Conservation (phyloP, 2,888 invertebrate species). For the Hirtodrosophila cameraria region DNA sequence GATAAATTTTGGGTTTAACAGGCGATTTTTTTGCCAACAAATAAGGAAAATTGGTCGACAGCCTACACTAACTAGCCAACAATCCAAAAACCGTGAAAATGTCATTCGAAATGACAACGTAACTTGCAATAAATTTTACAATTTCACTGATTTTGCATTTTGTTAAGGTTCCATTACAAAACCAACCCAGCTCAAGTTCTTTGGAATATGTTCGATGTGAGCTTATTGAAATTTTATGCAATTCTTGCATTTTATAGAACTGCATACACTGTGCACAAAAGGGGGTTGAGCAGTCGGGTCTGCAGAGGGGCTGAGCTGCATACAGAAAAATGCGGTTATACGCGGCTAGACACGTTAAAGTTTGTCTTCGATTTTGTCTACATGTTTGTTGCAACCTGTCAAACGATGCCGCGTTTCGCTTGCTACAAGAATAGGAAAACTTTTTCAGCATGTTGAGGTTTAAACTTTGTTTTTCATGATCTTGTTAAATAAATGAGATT, state of each 20-base stretch:
- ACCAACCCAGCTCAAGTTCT: background rate
- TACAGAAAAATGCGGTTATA: background rate
- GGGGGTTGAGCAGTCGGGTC: too few species aligned
- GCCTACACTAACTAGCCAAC: too few species aligned
- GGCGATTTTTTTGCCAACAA: background rate
- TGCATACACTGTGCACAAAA: slow-evolving; percentile 8
- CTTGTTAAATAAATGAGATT: background rate
- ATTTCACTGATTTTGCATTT: slow-evolving; percentile 61
- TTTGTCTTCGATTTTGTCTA: slow-evolving; percentile 24
- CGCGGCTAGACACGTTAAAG: slow-evolving; percentile 4
- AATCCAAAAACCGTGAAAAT: slow-evolving; percentile 14
- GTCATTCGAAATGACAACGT: slow-evolving; percentile 33
- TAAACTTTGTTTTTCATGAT: background rate
- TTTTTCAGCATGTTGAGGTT: slow-evolving; percentile 9
- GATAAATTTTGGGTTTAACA: too few species aligned
- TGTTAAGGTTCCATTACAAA: background rate
- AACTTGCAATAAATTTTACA: slow-evolving; percentile 51
- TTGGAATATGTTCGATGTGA: slow-evolving; percentile 20
- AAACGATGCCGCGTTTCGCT: slow-evolving; percentile 5
- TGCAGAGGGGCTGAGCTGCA: too few species aligned
- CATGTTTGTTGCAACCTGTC: slow-evolving; percentile 23
- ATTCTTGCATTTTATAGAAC: slow-evolving; percentile 58
- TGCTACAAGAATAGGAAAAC: slow-evolving; percentile 13
- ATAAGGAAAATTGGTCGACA: background rate
- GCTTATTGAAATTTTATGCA: slow-evolving; percentile 71